A percentile compares a stretch with the other conserved stretches of the same genome.
phyloP scores from a whole-genome alignment of 2,888 invertebrate genomes.

The Dendrolimus houi region DNA sequence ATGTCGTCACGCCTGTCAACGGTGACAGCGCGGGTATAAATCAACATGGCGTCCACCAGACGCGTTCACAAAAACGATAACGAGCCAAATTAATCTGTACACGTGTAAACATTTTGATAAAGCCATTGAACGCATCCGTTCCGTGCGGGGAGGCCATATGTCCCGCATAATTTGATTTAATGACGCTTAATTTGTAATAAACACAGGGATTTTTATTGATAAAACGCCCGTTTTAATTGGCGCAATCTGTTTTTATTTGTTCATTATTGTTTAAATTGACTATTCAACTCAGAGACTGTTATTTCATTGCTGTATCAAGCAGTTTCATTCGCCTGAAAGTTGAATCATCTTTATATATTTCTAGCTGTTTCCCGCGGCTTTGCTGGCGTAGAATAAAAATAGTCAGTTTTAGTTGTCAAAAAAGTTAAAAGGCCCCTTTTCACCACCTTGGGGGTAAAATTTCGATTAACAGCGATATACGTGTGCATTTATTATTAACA shows the following conservation, averaged over 20 bases:
- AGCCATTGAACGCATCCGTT: conserved; percentile 27
- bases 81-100: conserved; percentile 56
- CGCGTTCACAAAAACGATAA: conserved; percentile 50
- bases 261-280: conserved; percentile 8
- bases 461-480: no score
- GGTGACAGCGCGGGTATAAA: conserved; percentile 48
- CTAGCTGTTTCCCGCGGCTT: no score
- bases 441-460: no score
- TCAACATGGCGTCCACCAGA: conserved; percentile 27
- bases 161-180: conserved; percentile 41
- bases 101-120: conserved; percentile 68
- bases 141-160: neutral
- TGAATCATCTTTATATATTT: no score
- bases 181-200: conserved; percentile 47
- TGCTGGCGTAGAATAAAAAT: no score
- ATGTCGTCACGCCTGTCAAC: conserved; percentile 19
- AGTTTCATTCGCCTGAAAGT: no score
- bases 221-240: conserved; percentile 40
- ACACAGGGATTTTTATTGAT: conserved; percentile 45
- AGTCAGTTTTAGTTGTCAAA: no score
- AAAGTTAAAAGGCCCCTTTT: no score
- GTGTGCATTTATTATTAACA: no score
- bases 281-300: no score
- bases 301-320: no score
- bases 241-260: conserved; percentile 35